These are phyloP conservation scores for Stigmatopora nigra DNA, from an alignment of 2,113 vertebrate species.

Conservation along the genomic window DNA sequence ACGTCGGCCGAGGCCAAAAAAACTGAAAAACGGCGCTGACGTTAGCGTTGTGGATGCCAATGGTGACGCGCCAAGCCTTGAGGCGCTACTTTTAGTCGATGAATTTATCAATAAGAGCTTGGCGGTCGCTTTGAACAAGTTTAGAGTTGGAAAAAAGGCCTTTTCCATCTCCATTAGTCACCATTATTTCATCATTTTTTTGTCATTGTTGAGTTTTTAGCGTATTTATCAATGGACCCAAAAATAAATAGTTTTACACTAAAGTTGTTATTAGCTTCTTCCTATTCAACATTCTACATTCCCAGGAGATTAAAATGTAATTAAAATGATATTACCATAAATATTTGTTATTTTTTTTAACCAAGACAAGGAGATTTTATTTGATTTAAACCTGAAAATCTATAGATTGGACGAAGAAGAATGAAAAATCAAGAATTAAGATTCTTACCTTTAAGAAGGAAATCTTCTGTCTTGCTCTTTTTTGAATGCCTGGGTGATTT, in stretches of 20 bases:
- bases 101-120: neutral
- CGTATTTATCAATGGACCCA: no score
- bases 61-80: neutral
- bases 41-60: neutral
- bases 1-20: neutral
- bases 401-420: constrained; percentile 48
- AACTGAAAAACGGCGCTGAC: neutral
- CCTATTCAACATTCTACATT: constrained; percentile 51
- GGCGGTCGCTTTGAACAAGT: neutral
- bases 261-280: constrained; percentile 34
- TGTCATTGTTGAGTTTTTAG: neutral
- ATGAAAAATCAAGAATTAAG: neutral
- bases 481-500: neutral
- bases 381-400: constrained; percentile 65
- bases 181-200: neutral
- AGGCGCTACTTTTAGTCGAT: neutral
- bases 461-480: neutral
- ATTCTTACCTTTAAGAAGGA: neutral
- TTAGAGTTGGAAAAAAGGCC: neutral
- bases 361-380: constrained; percentile 47
- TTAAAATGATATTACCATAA: constrained; percentile 62
- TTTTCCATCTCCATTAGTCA: neutral
- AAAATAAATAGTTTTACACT: constrained; percentile 5
- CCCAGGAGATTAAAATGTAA: constrained; percentile 57
- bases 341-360: constrained; percentile 50